Evolutionary conservation across 2,797 vertebrate species (phyloP).

Genomic region (Masticophis lateralis): DNA sequence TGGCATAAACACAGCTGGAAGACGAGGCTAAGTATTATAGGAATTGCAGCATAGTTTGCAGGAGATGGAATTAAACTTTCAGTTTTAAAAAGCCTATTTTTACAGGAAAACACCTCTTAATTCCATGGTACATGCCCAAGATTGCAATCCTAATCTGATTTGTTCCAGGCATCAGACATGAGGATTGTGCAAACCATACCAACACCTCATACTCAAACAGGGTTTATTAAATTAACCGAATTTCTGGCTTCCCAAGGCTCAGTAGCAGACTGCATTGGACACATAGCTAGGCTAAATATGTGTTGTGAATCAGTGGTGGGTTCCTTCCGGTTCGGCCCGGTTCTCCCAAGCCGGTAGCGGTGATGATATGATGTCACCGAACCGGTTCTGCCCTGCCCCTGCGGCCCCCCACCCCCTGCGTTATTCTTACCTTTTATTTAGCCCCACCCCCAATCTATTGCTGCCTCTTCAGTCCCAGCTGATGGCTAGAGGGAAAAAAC

Average conservation of each 20-base stretch:
- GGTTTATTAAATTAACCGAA: neutral
- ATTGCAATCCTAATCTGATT: neutral
- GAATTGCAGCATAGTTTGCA: neutral
- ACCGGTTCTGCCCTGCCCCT: no score
- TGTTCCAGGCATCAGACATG: neutral
- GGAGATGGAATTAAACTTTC: neutral
- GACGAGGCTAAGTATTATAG: neutral
- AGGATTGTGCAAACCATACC: neutral
- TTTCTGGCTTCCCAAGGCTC: neutral
- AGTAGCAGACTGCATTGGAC: neutral
- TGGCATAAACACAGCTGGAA: neutral
- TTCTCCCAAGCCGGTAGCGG: no score
- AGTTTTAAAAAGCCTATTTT: neutral
- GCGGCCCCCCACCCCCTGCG: no score
- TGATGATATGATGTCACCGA: no score
- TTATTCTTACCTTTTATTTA: no score
- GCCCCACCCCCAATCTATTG: no score
- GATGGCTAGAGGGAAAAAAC: no score
- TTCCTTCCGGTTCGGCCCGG: no score
- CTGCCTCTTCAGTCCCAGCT: no score
- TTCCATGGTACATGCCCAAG: neutral
- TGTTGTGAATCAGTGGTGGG: neutral
- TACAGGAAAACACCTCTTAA: neutral
- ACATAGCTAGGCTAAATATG: neutral
- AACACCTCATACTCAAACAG: neutral